Evolutionary conservation across 2,797 vertebrate genomes (phyloP).

Genomic region (Rhinichthys osculus): DNA sequence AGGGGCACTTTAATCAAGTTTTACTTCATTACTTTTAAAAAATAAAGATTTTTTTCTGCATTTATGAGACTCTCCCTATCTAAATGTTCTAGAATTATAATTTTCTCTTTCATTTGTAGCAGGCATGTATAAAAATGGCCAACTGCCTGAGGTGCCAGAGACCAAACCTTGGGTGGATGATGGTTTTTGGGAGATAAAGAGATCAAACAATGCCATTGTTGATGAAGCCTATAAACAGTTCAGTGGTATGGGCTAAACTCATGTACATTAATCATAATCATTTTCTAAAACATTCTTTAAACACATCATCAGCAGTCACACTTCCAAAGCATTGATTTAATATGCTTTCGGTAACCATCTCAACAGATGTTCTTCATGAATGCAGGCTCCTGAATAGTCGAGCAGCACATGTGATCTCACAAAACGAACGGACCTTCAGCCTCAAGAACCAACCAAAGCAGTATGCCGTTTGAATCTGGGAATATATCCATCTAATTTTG

Average conservation of each 20-base stretch:
- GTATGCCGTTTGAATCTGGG: slow-evolving; percentile 76
- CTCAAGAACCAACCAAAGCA: slow-evolving; percentile 82
- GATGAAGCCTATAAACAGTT: slow-evolving; percentile 86
- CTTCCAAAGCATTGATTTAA: background rate
- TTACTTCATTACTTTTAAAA: background rate
- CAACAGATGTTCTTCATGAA: slow-evolving; percentile 83
- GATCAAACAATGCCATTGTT: slow-evolving; percentile 81
- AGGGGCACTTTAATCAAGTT: background rate
- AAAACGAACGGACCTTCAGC: slow-evolving; percentile 80
- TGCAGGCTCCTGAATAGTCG: slow-evolving; percentile 85
- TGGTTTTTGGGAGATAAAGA: slow-evolving; percentile 83
- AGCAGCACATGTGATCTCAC: slow-evolving; percentile 81
- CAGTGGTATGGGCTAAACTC: slow-evolving; percentile 71
- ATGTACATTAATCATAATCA: background rate
- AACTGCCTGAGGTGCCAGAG: slow-evolving; percentile 75
- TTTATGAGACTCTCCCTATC: background rate
- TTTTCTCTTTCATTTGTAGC: slow-evolving; percentile 65
- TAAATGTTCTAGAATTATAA: background rate
- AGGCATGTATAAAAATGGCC: slow-evolving; percentile 81
- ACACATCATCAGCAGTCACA: background rate
- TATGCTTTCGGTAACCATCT: slow-evolving; percentile 9
- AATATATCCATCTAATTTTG: slow-evolving; percentile 43
- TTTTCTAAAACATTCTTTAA: background rate
- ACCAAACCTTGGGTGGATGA: slow-evolving; percentile 85
- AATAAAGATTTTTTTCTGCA: background rate